Evolutionary conservation across 2,113 vertebrate genomes (phyloP), one percentile per base, ranked within the genome.

Genomic region (Mixornis gularis): DNA sequence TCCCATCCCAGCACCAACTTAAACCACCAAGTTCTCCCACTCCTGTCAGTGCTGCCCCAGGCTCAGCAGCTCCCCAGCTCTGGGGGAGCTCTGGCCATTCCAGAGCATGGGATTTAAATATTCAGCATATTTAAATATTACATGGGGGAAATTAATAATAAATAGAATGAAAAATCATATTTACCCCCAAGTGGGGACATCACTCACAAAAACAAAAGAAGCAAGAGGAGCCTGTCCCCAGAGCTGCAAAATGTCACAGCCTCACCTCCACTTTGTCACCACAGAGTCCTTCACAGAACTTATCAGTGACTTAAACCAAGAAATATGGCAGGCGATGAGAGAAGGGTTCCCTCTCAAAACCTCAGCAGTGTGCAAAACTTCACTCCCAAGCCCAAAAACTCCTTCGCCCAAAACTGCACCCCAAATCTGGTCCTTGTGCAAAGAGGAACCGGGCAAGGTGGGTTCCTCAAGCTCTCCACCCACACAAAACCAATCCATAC

Each of bases 121-220:
- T 10, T 69, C 58, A 87, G 41, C 15, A 10, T 0, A 1, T 62
- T 80, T 84, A 68, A 96, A 81, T 93, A 91, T 92, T 87, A 74
- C 82, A 60, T 12, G 24, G 19, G 2, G 34, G 6, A 56, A 86
- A 91, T 79, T 43, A 95, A 93, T 89, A 89, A 95, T 87, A 89
- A 89, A 92, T 43, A 38, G 34, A 71, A 86, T 16, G 12, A 79
- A 87, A 93, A 90, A 64, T 84, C 86, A 79, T 76, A 40, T 88
- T 73, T 91, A 64, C 52, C 52, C 24, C 52, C 74, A 90, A 87
- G 56, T 9, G n/a, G 63, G 49, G 44, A 71, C 12, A 77, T 71
- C 30, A 13, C 26, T 88, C 13, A 5, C 44, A 46, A 36, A 43
- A 80, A 53, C 16, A 62, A 48, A 70, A 51, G n/a, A 36, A 27